Conservation (phyloP, 2,113 vertebrate species). For the Ageneiosus marmoratus region DNA sequence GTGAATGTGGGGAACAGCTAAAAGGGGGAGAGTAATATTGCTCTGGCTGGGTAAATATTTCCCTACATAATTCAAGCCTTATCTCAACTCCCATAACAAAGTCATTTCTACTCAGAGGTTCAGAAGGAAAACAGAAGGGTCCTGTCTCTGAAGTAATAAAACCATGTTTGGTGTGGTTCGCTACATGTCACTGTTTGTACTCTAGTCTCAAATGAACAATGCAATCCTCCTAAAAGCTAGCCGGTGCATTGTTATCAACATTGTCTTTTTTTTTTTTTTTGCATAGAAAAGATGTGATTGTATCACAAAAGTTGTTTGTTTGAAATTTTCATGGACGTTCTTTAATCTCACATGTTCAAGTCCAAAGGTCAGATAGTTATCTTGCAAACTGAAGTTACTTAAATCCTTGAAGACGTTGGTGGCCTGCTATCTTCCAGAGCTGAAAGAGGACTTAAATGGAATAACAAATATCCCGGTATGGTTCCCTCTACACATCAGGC, state of each 20-base stretch:
- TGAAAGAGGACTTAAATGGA: slow-evolving; percentile 69
- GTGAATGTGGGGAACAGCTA: slow-evolving; percentile 66
- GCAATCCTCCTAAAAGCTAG: slow-evolving; percentile 62
- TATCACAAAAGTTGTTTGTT: not conserved
- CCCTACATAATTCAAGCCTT: slow-evolving; percentile 68
- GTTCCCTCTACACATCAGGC: slow-evolving; percentile 65
- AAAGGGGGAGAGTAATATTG: slow-evolving; percentile 63
- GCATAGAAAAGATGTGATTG: not conserved
- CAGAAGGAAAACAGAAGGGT: slow-evolving; percentile 34
- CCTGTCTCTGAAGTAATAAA: slow-evolving; percentile 53
- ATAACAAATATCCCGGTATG: slow-evolving; percentile 75
- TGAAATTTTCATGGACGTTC: slow-evolving; percentile 59
- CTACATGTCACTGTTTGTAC: slow-evolving; percentile 57
- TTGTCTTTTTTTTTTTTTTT: not conserved
- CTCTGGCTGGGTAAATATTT: slow-evolving; percentile 65
- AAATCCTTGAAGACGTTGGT: slow-evolving; percentile 61
- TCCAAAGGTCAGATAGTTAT: slow-evolving; percentile 63
- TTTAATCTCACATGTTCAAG: slow-evolving; percentile 59
- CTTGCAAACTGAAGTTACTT: slow-evolving; percentile 62
- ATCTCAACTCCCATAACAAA: slow-evolving; percentile 55
- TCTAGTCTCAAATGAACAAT: slow-evolving; percentile 65
- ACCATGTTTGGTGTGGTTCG: slow-evolving; percentile 46
- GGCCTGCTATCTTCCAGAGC: slow-evolving; percentile 59
- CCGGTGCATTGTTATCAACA: slow-evolving; percentile 18
- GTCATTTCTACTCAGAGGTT: slow-evolving; percentile 45